Percentiles rank a stretch among this genome's conserved stretches.
Evolutionary conservation across 1,140 invertebrate species (phyloP).

Genomic region (Calliphora vicina): DNA sequence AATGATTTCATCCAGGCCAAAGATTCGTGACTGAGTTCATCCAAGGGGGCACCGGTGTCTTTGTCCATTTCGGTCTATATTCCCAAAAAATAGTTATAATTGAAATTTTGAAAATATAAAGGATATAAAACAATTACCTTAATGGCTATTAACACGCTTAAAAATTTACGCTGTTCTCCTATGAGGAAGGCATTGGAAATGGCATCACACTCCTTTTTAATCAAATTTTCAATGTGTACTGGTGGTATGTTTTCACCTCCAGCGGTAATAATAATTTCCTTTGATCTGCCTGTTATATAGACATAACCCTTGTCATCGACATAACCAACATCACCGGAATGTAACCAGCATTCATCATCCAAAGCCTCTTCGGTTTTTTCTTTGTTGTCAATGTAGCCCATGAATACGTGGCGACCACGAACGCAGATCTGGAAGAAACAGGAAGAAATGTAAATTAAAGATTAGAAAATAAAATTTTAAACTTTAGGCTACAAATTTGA

Average conservation of each 20-base stretch:
- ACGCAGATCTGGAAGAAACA: constrained; percentile 73
- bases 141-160: constrained; percentile 83
- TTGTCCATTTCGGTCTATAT: constrained; percentile 64
- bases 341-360: constrained; percentile 78
- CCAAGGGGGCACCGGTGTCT: constrained; percentile 75
- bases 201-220: constrained; percentile 79
- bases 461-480: too few species aligned
- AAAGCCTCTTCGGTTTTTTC: constrained; percentile 79
- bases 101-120: constrained; percentile 4
- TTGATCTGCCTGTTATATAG: constrained; percentile 86
- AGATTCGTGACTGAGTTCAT: constrained; percentile 73
- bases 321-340: constrained; percentile 83
- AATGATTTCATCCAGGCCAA: constrained; percentile 76
- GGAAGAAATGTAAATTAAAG: background rate
- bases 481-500: too few species aligned
- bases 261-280: constrained; percentile 91
- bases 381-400: constrained; percentile 85
- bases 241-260: constrained; percentile 94
- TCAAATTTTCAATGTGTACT: constrained; percentile 83
- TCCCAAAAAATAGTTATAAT: background rate
- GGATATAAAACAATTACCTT: constrained; percentile 70
- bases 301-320: constrained; percentile 79
- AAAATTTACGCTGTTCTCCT: constrained; percentile 87
- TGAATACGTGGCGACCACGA: constrained; percentile 84
- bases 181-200: constrained; percentile 87